Evolutionary conservation across 2,888 invertebrate species (phyloP), one percentile per base, ranked within the genome.

Genomic region (Sminthurides aquaticus): DNA sequence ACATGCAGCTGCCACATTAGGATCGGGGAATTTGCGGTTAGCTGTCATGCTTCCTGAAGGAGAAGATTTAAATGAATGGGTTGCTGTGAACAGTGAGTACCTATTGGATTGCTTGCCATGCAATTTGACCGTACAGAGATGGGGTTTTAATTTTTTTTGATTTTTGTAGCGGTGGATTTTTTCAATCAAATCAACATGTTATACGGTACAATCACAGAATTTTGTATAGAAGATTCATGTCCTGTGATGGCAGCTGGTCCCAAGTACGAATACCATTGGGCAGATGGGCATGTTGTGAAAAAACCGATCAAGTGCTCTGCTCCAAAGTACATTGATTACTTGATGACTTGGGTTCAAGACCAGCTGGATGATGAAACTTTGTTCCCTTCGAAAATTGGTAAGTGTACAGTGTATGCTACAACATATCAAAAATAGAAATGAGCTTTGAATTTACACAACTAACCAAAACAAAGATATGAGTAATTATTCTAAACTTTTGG

Each of bases 161-260:
- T 34, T 34, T 65, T 83, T 84, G 52, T 81, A 97, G 97, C 97
- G 77, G 97, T 99, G 70, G 99, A 99, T 82, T 99, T 99, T 81
- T 99, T 98, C 82, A 99, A 99, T 81, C 99, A 99, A 85, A 98
- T 99, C 78, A 97, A 97, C 81, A 99, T 99, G 98, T 82, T 99
- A 71, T 99, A 98, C 77, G 99, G 99, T 60, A 99, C 98, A 29
- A 94, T 99, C 77, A 97, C 97, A n/a, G 99, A 99, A 81, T 97
- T 96, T 81, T 99, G 99, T 79, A 95, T 96, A 2, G 95, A 96
- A 79, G 92, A 95, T 77, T 91, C 91, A 73, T 98, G 95, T 80
- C 89, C 91, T 11, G 95, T 98, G 75, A 98, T 99, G 98, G 96
- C 95, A 11, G 98, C 98, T 18, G 98, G 98, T 54, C 96, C 97